Evolutionary conservation across 2,113 vertebrate species (phyloP).

Genomic region (Dermatemys mawii): DNA sequence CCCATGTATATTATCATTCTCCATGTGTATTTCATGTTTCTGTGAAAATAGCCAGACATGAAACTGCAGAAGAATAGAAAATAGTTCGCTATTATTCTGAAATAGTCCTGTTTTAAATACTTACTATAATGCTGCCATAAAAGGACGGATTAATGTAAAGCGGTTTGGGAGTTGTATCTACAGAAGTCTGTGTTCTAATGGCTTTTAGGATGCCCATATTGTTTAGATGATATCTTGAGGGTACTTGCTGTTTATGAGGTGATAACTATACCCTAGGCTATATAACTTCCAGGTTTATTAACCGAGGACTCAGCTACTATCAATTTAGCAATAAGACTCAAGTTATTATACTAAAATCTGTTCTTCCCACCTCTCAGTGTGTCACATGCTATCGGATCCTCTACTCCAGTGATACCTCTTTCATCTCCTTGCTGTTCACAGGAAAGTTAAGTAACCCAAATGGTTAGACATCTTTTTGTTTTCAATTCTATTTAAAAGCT

Average conservation of each 20-base stretch:
- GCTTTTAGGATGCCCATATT: neutral
- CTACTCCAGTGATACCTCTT: neutral
- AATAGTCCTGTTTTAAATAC: slow-evolving; percentile 59
- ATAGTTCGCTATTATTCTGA: slow-evolving; percentile 63
- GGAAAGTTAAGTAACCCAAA: neutral
- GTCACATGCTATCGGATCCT: neutral
- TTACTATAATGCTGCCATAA: slow-evolving; percentile 68
- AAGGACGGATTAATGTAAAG: slow-evolving; percentile 43
- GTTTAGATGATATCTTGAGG: slow-evolving; percentile 67
- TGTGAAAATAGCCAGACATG: slow-evolving; percentile 1
- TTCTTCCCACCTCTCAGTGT: neutral
- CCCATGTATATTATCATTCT: neutral
- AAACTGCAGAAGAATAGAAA: slow-evolving; percentile 58
- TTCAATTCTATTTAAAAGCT: neutral
- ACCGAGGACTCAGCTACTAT: slow-evolving; percentile 38
- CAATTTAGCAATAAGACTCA: neutral
- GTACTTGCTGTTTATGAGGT: slow-evolving; percentile 67
- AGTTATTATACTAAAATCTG: neutral
- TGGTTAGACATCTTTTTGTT: neutral
- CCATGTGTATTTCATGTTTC: slow-evolving; percentile 34
- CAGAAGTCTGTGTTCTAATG: neutral
- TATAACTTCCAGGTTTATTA: slow-evolving; percentile 61
- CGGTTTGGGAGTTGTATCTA: neutral
- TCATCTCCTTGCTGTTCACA: neutral
- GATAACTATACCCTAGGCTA: slow-evolving; percentile 55